A percentile compares a stretch with the other conserved stretches of the same genome.
Evolutionary conservation across 2,797 vertebrate genomes (phyloP).

Genomic region (Galago senegalensis): DNA sequence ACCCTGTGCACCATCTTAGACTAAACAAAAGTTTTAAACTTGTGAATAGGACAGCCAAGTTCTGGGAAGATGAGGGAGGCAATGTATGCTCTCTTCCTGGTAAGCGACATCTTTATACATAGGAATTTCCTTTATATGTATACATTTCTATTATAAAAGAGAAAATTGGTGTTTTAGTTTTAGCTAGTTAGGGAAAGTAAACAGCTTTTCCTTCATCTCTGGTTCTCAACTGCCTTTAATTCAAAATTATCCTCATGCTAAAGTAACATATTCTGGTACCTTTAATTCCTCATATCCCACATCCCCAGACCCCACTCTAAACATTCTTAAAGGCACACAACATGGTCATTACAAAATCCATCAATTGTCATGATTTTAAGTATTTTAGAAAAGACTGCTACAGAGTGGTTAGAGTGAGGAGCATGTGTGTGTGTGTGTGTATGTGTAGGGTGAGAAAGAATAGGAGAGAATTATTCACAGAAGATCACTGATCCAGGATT

Average conservation of each 20-base stretch:
- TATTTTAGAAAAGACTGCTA: slow-evolving; percentile 51
- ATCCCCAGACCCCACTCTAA: not conserved
- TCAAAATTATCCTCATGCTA: not conserved
- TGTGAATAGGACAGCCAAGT: not conserved
- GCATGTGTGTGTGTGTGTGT: no score
- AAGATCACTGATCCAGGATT: not conserved
- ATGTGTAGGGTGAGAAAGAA: not conserved
- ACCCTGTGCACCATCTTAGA: not conserved
- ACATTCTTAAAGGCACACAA: not conserved
- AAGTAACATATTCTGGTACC: not conserved
- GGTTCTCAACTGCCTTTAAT: not conserved
- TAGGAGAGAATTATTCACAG: not conserved
- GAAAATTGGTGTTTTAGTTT: not conserved
- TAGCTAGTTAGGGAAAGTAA: not conserved
- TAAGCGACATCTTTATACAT: not conserved
- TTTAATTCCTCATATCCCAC: not conserved
- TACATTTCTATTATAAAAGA: not conserved
- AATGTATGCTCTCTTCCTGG: not conserved
- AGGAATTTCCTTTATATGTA: not conserved
- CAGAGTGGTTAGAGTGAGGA: not conserved
- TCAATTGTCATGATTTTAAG: slow-evolving; percentile 11
- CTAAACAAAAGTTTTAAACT: not conserved
- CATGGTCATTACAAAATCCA: not conserved
- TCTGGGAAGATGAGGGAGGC: not conserved
- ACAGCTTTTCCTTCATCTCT: not conserved